These are phyloP conservation scores for Bufotes viridis DNA, from an alignment of 2,797 vertebrate species.

Conservation along the genomic window DNA sequence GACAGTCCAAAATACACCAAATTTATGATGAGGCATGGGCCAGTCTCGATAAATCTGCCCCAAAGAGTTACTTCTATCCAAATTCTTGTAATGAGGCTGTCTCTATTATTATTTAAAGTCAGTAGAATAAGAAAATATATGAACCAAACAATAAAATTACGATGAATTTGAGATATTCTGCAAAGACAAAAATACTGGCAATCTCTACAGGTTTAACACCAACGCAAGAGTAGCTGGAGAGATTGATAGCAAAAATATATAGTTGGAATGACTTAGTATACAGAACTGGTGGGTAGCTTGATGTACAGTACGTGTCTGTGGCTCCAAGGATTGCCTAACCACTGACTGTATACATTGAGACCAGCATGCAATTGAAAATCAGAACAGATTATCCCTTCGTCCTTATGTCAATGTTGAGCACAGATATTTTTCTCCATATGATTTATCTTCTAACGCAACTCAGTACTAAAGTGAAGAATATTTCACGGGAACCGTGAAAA, in stretches of 20 bases:
- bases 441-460: slow-evolving; percentile 45
- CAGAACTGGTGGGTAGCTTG: not conserved
- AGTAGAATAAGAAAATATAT: too few relatives aligned
- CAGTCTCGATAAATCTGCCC: too few relatives aligned
- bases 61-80: too few relatives aligned
- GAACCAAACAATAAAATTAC: too few relatives aligned
- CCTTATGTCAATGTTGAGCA: slow-evolving; percentile 24
- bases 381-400: slow-evolving; percentile 39
- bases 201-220: not conserved
- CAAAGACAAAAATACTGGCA: not conserved
- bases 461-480: not conserved
- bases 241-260: not conserved
- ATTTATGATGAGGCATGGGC: too few relatives aligned
- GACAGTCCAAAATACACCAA: too few relatives aligned
- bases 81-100: too few relatives aligned
- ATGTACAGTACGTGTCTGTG: too few relatives aligned
- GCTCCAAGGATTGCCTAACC: not conserved
- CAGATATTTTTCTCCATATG: slow-evolving; percentile 1
- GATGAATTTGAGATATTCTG: not conserved
- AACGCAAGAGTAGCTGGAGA: not conserved
- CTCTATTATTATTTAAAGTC: too few relatives aligned
- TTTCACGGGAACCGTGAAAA: slow-evolving; percentile 31
- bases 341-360: not conserved
- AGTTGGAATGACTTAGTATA: too few relatives aligned
- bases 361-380: slow-evolving; percentile 19